Evolutionary conservation across 2,888 invertebrate species (phyloP).

Genomic region (Athetis lepigone): DNA sequence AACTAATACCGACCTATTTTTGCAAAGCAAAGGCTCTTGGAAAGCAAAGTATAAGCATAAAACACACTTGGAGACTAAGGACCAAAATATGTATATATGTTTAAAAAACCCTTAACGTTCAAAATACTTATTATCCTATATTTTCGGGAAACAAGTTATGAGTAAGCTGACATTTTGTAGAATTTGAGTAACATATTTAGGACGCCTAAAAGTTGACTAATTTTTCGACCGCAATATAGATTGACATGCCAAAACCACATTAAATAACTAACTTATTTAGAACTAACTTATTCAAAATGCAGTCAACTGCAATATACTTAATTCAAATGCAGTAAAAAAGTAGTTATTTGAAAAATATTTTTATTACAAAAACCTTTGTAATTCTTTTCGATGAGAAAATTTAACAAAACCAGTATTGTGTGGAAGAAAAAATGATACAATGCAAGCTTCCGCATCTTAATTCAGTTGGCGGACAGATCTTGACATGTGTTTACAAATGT

Average conservation of each 20-base stretch:
- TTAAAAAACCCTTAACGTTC: too few relatives aligned
- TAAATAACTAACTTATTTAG: neutral
- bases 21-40: neutral
- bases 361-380: neutral
- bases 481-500: conserved; percentile 27
- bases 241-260: neutral
- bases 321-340: too few relatives aligned
- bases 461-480: neutral
- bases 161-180: neutral
- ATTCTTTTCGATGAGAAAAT: conserved; percentile 12
- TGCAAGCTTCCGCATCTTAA: conserved; percentile 11
- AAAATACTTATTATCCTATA: neutral
- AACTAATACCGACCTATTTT: neutral
- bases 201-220: neutral
- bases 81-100: too few relatives aligned
- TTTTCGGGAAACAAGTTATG: neutral
- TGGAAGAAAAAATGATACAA: neutral
- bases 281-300: neutral
- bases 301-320: too few relatives aligned
- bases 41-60: neutral
- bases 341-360: neutral
- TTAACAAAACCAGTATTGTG: conserved; percentile 24
- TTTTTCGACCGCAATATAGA: neutral
- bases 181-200: neutral
- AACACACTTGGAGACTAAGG: too few relatives aligned